These are phyloP conservation scores for Thaumetopoea pityocampa DNA, from an alignment of 1,140 invertebrate species.

Conservation along the genomic window DNA sequence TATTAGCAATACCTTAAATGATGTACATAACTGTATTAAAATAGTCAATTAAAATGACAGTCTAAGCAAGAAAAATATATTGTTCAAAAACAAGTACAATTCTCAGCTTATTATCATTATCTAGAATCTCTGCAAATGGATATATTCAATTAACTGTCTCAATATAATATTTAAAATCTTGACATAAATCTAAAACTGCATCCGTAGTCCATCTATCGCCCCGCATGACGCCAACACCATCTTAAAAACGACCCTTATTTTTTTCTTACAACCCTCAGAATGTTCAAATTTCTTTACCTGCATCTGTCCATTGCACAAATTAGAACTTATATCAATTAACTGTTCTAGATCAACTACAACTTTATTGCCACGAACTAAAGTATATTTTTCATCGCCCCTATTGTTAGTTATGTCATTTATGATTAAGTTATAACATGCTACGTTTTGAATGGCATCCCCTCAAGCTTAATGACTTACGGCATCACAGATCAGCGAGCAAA, in stretches of 20 bases:
- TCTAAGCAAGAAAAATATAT: no score
- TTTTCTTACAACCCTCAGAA: conserved; percentile 69
- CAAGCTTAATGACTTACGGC: conserved; percentile 58
- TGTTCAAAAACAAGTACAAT: conserved; percentile 3
- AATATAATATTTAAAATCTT: conserved; percentile 54
- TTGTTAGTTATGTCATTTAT: conserved; percentile 30
- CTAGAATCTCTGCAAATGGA: conserved; percentile 38
- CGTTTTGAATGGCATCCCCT: conserved; percentile 68
- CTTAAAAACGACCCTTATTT: conserved; percentile 68
- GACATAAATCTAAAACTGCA: conserved; percentile 63
- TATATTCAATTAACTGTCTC: conserved; percentile 67
- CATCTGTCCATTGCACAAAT: conserved; percentile 28
- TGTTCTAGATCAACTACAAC: conserved; percentile 21
- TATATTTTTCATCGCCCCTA: conserved; percentile 11
- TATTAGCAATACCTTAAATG: no score
- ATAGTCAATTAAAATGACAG: no score
- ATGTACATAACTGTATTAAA: no score
- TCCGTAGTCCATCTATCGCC: conserved; percentile 63
- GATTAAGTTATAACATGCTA: conserved; percentile 31
- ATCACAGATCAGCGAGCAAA: conserved; percentile 31
- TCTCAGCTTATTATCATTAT: conserved; percentile 15
- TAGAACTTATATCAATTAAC: conserved; percentile 11
- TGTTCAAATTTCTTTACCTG: conserved; percentile 74
- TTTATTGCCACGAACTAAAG: conserved; percentile 19
- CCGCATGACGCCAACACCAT: conserved; percentile 67